Evolutionary conservation across 1,140 invertebrate genomes (phyloP).

Genomic region (Camponotus floridanus): DNA sequence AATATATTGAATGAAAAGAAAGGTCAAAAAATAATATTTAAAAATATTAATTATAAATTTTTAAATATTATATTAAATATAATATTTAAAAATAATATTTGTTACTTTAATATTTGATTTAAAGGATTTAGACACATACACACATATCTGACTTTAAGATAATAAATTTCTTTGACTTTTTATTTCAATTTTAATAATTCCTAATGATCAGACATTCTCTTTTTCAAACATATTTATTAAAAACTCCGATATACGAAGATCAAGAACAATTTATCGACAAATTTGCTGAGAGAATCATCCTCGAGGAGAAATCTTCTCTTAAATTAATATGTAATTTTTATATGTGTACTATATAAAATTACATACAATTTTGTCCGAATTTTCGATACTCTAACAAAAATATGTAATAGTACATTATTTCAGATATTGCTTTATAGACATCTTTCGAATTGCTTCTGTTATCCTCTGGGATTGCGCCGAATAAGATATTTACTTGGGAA

Average conservation of each 20-base stretch:
- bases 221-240: no score
- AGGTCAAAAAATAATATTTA: no score
- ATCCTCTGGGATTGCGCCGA: slow-evolving; percentile 22
- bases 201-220: no score
- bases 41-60: no score
- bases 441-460: slow-evolving; percentile 27
- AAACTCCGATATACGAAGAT: not conserved
- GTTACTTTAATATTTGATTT: no score
- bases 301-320: not conserved
- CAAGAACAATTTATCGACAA: not conserved
- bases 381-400: not conserved
- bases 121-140: not conserved
- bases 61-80: no score
- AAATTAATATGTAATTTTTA: slow-evolving; percentile 25
- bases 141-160: not conserved
- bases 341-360: not conserved
- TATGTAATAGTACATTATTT: slow-evolving; percentile 17
- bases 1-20: no score
- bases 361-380: not conserved
- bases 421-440: slow-evolving; percentile 16
- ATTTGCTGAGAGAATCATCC: not conserved
- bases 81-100: no score
- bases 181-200: no score
- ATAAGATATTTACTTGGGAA: slow-evolving; percentile 8
- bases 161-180: not conserved